Percentiles rank a stretch among this genome's conserved stretches.
Evolutionary conservation across 1,140 invertebrate species (phyloP).

Genomic region (Drosophila murphyi): DNA sequence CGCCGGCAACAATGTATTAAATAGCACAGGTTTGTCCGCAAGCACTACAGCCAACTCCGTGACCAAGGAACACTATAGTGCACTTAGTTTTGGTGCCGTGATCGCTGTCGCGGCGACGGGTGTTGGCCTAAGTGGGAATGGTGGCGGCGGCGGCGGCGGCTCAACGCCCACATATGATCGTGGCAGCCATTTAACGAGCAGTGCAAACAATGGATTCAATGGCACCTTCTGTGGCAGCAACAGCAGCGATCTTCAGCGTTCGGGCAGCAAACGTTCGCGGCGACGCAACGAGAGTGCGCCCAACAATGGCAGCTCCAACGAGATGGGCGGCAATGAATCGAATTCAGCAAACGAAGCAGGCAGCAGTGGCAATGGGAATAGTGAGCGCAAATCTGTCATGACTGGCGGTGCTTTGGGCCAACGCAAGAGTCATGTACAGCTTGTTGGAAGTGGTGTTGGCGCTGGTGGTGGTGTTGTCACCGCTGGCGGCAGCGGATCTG

Average conservation of each 20-base stretch:
- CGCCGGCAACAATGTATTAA: constrained; percentile 49
- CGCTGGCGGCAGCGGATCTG: constrained; percentile 40
- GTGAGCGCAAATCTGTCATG: constrained; percentile 29
- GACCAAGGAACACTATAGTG: constrained; percentile 49
- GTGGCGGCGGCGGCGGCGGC: constrained; percentile 28
- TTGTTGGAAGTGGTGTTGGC: constrained; percentile 27
- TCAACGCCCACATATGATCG: constrained; percentile 77
- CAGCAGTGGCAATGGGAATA: constrained; percentile 49
- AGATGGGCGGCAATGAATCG: constrained; percentile 79
- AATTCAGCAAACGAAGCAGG: constrained; percentile 79
- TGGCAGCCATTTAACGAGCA: constrained; percentile 62
- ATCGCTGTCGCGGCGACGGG: constrained; percentile 17
- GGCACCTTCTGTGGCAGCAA: constrained; percentile 44
- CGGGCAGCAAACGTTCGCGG: constrained; percentile 72
- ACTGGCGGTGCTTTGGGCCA: constrained; percentile 28
- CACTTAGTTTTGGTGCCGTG: constrained; percentile 33
- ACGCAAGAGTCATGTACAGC: constrained; percentile 14
- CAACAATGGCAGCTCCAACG: constrained; percentile 64
- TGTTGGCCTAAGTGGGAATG: constrained; percentile 48
- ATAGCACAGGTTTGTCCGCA: constrained; percentile 40
- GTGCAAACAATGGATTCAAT: constrained; percentile 45
- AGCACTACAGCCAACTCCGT: constrained; percentile 22
- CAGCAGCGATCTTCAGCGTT: constrained; percentile 57
- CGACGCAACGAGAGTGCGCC: constrained; percentile 70
- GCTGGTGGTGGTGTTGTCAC: constrained; percentile 21